phyloP scores from a whole-genome alignment of 2,113 vertebrate species.

The Progne subis region DNA sequence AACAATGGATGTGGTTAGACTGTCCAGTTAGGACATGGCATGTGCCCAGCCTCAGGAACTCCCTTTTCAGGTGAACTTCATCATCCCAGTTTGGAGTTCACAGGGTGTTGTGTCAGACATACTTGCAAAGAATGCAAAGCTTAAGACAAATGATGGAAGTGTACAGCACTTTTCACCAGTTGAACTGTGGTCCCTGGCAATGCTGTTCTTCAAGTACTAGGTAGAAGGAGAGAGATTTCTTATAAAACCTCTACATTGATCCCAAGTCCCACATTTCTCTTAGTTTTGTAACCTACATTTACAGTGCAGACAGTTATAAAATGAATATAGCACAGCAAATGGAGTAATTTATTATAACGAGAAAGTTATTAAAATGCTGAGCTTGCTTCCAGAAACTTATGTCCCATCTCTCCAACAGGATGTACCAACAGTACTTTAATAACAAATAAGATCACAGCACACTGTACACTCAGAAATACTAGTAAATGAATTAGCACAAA shows the following conservation, averaged over 20 bases:
- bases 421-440: not conserved
- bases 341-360: not conserved
- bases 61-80: not conserved
- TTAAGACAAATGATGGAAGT: not conserved
- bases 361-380: constrained; percentile 2
- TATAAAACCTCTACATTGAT: not conserved
- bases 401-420: not conserved
- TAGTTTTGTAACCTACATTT: not conserved
- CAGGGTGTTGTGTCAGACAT: not conserved
- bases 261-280: not conserved
- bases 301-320: not conserved
- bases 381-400: not conserved
- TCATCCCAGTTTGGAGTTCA: not conserved
- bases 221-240: not conserved
- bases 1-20: accelerated
- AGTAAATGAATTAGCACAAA: not conserved
- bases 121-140: not conserved
- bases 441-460: constrained; percentile 8
- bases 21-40: not conserved
- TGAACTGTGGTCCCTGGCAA: not conserved
- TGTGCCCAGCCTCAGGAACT: not conserved
- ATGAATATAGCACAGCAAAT: not conserved
- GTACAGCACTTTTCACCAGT: not conserved
- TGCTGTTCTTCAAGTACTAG: not conserved
- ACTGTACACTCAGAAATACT: not conserved